Base-by-base conservation (phyloP, 53 echinoderm and acorn worm genomes). In the Temnopleurus reevesii region DNA sequence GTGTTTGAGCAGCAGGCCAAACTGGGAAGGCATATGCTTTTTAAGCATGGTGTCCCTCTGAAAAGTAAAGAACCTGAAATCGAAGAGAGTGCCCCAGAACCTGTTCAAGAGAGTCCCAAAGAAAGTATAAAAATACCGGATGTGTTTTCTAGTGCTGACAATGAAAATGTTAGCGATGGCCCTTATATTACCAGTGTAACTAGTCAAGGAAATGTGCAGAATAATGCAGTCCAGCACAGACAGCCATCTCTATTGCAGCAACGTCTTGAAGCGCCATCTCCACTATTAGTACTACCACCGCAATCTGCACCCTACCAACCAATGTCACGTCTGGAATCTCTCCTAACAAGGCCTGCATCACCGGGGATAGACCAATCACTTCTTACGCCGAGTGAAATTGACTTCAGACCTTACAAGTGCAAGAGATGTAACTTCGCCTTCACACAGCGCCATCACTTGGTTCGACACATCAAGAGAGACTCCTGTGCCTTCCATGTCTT, bases 401-500 rank as follows among this genome's bases (percentile, higher is more conserved):
- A 85, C 18, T 60, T 33, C 43, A 47, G 88, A 51, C 88, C 88
- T 9, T 66, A 87, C 71, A 64, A 34, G 19, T 87, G 88, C 34
- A 8, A 87, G 5, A 46, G 9, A 7, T 87, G 88, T 53, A 87
- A 66, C 71, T 87, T 87, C 53, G 88, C 88, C 53, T 87, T 87
- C 53, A 66, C 71, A 2, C 88, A 87, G 24, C 46, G 71, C 9
- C 66, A 64, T 53, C 88, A 87, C 53, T 53, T 87, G 15, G 88
- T 87, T 28, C 46, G 88, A 29, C 88, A 87, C 25, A 64, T 87
- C 51, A 64, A 66, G 54, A 87, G 71, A n/a, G 49, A 87, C n/a
- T 87, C 88, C 36, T 87, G 88, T 61, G 71, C 71, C 65, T 85
- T 85, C 46, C 85, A 85, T 60, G 85, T 85, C 46, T 60, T 85